Percentiles rank a stretch among this genome's conserved stretches.
Evolutionary conservation across 2,888 invertebrate genomes (phyloP).

Genomic region (Brassicogethes aeneus): DNA sequence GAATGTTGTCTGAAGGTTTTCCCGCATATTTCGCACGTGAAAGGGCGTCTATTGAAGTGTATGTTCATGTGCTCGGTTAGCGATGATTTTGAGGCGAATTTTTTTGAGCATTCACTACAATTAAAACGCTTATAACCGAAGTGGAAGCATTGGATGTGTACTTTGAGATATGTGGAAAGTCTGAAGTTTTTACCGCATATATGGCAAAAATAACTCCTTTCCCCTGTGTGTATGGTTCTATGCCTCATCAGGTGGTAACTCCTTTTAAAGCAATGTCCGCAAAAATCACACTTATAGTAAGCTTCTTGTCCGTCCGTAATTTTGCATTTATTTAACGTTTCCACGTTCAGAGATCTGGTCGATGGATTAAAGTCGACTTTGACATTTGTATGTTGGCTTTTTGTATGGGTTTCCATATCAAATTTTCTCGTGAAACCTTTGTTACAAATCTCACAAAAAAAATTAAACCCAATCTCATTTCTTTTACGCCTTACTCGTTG

Average conservation of each 20-base stretch:
- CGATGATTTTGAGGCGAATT: constrained; percentile 44
- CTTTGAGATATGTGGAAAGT: constrained; percentile 43
- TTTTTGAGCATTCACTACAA: constrained; percentile 43
- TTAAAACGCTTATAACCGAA: constrained; percentile 40
- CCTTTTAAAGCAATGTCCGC: constrained; percentile 34
- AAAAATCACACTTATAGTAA: constrained; percentile 39
- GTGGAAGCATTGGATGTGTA: constrained; percentile 47
- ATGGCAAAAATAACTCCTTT: constrained; percentile 43
- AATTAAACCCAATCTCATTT: constrained; percentile 25
- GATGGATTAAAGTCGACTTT: constrained; percentile 9
- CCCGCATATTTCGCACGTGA: constrained; percentile 48
- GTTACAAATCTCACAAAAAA: constrained; percentile 31
- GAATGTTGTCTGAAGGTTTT: constrained; percentile 46
- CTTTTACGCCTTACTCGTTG: constrained; percentile 24
- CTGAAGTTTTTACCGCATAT: constrained; percentile 46
- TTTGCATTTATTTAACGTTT: constrained; percentile 27
- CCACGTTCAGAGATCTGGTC: constrained; percentile 18
- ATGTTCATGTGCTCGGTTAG: constrained; percentile 45
- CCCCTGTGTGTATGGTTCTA: constrained; percentile 40
- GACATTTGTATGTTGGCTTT: constrained; percentile 23
- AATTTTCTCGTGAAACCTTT: constrained; percentile 34
- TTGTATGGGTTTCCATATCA: constrained; percentile 34
- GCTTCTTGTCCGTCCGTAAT: constrained; percentile 22
- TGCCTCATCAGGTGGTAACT: constrained; percentile 42
- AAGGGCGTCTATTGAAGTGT: constrained; percentile 42